phyloP scores from a whole-genome alignment of 2,888 invertebrate species.

The Deroplatys truncata region DNA sequence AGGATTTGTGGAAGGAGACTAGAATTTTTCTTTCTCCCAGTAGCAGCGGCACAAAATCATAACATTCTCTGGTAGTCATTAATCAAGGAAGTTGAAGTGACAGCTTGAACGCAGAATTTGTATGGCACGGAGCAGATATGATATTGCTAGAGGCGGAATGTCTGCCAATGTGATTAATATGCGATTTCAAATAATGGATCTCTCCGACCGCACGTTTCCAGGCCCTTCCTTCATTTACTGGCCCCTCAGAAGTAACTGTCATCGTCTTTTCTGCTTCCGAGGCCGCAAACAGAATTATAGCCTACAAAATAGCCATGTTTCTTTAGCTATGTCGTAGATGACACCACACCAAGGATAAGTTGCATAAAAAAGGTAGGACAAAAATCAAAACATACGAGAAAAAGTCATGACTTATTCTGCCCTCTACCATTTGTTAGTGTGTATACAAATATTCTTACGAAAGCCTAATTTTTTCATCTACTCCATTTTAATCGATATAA shows the following conservation, averaged over 20 bases:
- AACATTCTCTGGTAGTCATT: constrained; percentile 26
- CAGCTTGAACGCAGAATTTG: constrained; percentile 21
- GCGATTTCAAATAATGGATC: constrained; percentile 17
- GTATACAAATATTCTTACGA: too few species aligned
- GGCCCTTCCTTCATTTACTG: not conserved
- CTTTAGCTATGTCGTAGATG: not conserved
- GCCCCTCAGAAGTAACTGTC: not conserved
- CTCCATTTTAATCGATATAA: too few species aligned
- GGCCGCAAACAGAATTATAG: not conserved
- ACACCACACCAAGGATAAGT: too few species aligned
- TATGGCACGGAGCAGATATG: constrained; percentile 21
- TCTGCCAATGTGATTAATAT: constrained; percentile 24
- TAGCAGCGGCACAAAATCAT: constrained; percentile 20
- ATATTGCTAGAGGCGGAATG: constrained; percentile 16
- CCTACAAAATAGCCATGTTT: not conserved
- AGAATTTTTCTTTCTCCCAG: constrained; percentile 18
- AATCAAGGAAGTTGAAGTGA: constrained; percentile 24
- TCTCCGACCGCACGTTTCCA: not conserved
- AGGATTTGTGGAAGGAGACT: constrained; percentile 9
- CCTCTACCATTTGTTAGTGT: too few species aligned
- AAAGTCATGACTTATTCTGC: too few species aligned
- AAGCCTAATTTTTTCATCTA: too few species aligned
- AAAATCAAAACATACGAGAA: too few species aligned
- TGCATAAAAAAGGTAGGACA: too few species aligned
- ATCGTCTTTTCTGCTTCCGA: not conserved